A percentile compares a stretch with the other conserved stretches of the same genome.
Conservation (phyloP, 2,113 vertebrate species). For the Sus scrofa region T2T-Sscrofa CM000824.6:133660501-133661000, state of each 20-base stretch:
- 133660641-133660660: not conserved
- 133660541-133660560: not conserved
- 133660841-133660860: not conserved
- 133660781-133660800: not conserved
- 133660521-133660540: not conserved
- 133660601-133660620: not conserved
- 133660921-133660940: not conserved
- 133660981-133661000: not conserved
- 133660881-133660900: not conserved
- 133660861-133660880: not conserved
- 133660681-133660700: not conserved
- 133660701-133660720: not conserved
- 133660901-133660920: not conserved
- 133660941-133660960: not conserved
- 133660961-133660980: not conserved
- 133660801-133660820: not conserved
- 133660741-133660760: not conserved
- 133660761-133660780: not conserved
- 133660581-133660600: not conserved
- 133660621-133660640: not conserved
- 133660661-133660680: not conserved
- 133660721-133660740: not conserved
- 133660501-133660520: not conserved
- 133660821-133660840: not conserved
- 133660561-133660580: not conserved